These are phyloP conservation scores for Pedetes capensis DNA, from an alignment of 2,113 vertebrate genomes.

Conservation along the genomic window DNA sequence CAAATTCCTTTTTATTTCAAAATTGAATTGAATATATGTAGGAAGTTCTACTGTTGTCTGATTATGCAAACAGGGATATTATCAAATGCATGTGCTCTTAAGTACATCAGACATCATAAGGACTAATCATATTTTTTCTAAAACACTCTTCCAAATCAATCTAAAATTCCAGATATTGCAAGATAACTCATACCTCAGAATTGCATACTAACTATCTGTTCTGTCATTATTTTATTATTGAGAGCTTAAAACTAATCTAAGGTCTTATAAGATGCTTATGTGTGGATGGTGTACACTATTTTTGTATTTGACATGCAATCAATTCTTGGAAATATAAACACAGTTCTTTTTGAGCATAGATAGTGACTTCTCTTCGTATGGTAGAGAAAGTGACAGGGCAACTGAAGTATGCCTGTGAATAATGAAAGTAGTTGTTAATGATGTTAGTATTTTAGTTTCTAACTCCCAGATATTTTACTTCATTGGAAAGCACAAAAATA, in stretches of 20 bases:
- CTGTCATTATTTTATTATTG: background rate
- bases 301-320: background rate
- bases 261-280: background rate
- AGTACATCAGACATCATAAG: background rate
- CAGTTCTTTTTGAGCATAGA: background rate
- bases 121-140: background rate
- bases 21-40: background rate
- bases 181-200: background rate
- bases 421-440: background rate
- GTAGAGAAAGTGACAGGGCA: background rate
- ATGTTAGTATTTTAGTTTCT: background rate
- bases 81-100: background rate
- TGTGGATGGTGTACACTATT: background rate
- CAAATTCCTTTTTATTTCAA: conserved; percentile 33
- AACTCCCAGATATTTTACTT: background rate
- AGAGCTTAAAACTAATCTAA: background rate
- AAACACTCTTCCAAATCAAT: background rate
- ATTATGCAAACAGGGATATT: background rate
- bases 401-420: background rate
- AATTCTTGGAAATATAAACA: background rate
- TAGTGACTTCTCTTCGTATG: background rate
- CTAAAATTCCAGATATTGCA: background rate
- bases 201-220: background rate
- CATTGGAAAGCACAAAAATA: background rate
- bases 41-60: background rate